Percentiles rank a stretch among this genome's conserved stretches.
Conservation (phyloP, 2,797 vertebrate genomes). For the Fistularia commersonii region DNA sequence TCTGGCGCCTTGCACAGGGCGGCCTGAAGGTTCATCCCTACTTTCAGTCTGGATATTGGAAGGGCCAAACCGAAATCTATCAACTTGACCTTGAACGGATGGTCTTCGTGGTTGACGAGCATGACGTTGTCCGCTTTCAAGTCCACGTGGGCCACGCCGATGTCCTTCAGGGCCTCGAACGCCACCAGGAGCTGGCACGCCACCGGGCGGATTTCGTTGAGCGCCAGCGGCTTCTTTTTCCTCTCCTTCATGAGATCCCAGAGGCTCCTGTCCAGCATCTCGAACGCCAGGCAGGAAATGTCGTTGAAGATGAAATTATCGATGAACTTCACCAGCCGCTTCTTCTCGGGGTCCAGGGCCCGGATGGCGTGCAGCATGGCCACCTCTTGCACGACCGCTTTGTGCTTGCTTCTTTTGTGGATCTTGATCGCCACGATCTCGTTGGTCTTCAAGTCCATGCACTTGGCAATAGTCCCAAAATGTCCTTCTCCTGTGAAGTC, state of each 20-base stretch:
- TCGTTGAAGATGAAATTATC: slow-evolving; percentile 8
- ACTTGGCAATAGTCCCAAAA: slow-evolving; percentile 17
- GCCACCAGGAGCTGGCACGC: slow-evolving; percentile 28
- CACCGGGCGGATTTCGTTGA: slow-evolving; percentile 2
- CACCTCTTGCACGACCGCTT: slow-evolving; percentile 7
- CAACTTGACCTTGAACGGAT: slow-evolving; percentile 17
- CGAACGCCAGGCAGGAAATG: slow-evolving; percentile 16
- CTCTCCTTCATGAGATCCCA: slow-evolving; percentile 2
- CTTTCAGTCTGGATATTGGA: neutral
- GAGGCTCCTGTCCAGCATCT: slow-evolving; percentile 26
- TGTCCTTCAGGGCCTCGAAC: slow-evolving; percentile 10
- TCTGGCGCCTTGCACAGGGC: too few species aligned
- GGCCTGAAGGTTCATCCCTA: slow-evolving; percentile 8
- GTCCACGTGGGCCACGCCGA: slow-evolving; percentile 18
- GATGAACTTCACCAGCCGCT: neutral
- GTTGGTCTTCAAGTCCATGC: slow-evolving; percentile 7
- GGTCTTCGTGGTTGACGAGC: slow-evolving; percentile 8
- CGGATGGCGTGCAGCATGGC: slow-evolving; percentile 12
- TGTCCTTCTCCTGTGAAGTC: slow-evolving; percentile 17
- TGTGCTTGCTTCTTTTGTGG: neutral
- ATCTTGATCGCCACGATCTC: slow-evolving; percentile 25
- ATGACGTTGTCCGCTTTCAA: slow-evolving; percentile 29
- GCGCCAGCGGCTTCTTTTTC: neutral
- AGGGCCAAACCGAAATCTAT: slow-evolving; percentile 18
- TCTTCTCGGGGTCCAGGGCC: slow-evolving; percentile 6